phyloP scores from a whole-genome alignment of 2,113 vertebrate species.

The Psittacula cyanocephala region DNA sequence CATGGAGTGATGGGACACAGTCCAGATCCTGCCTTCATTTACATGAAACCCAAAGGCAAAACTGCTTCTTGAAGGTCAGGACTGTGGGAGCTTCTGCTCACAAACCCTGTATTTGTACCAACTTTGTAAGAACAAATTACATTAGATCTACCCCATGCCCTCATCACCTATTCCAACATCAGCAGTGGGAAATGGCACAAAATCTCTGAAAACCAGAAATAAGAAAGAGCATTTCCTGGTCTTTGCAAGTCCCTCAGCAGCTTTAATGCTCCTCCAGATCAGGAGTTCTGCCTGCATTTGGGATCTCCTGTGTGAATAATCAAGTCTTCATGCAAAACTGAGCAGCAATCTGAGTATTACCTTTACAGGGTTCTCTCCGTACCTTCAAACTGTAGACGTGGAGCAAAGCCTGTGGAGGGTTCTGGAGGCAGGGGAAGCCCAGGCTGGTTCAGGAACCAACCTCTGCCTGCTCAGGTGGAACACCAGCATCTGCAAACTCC shows the following conservation, averaged over 20 bases:
- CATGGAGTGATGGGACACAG: neutral
- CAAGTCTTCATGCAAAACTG: neutral
- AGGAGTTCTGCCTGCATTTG: neutral
- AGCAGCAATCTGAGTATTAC: neutral
- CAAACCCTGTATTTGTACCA: neutral
- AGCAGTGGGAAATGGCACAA: neutral
- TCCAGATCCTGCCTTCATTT: neutral
- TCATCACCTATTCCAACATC: neutral
- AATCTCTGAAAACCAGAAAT: neutral
- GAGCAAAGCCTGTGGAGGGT: neutral
- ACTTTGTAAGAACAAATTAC: neutral
- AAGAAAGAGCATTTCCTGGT: neutral
- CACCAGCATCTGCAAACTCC: neutral
- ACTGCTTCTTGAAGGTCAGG: neutral
- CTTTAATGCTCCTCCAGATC: neutral
- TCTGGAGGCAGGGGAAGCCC: neutral
- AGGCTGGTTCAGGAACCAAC: neutral
- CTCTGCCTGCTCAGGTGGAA: neutral
- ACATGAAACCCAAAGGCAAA: neutral
- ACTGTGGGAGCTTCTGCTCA: neutral
- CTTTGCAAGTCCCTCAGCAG: neutral
- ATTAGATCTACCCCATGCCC: neutral
- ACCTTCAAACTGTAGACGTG: neutral
- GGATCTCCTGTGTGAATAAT: neutral
- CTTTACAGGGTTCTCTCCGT: neutral